A percentile compares a stretch with the other conserved stretches of the same genome.
These are phyloP conservation scores for Syngnathus rostellatus DNA, from an alignment of 2,797 vertebrate genomes.

Conservation along the genomic window DNA sequence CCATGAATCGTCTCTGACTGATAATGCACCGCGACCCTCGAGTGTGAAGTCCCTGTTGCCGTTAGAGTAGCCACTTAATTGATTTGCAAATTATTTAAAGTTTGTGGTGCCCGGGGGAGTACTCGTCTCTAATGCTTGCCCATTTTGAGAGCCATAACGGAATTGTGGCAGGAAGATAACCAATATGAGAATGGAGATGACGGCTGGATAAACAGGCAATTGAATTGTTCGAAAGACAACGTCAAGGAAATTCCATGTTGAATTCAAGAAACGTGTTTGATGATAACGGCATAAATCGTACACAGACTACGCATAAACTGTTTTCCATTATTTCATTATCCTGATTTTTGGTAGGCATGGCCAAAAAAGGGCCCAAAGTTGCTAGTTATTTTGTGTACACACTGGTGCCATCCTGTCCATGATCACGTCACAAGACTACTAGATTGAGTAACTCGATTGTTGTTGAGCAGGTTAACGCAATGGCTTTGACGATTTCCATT, in stretches of 20 bases:
- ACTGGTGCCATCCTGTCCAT: neutral
- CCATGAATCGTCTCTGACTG: conserved; percentile 86
- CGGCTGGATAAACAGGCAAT: conserved; percentile 4
- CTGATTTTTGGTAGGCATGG: neutral
- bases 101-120: conserved; percentile 86
- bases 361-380: neutral
- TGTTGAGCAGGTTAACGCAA: conserved; percentile 19
- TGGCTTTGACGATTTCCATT: conserved; percentile 12
- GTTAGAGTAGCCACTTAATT: conserved; percentile 92
- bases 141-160: conserved; percentile 70
- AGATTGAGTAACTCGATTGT: conserved; percentile 14
- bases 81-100: conserved; percentile 99
- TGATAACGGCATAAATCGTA: neutral
- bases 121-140: conserved; percentile 75
- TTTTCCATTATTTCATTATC: neutral
- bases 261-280: neutral
- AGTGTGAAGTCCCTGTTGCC: conserved; percentile 89
- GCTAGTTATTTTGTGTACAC: neutral
- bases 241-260: neutral
- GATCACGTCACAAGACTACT: conserved; percentile 10
- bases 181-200: conserved; percentile 41
- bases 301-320: neutral
- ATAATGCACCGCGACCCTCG: conserved; percentile 82
- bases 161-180: conserved; percentile 67
- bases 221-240: neutral